phyloP scores from a whole-genome alignment of 2,113 vertebrate genomes.

The Mungos mungo region DNA sequence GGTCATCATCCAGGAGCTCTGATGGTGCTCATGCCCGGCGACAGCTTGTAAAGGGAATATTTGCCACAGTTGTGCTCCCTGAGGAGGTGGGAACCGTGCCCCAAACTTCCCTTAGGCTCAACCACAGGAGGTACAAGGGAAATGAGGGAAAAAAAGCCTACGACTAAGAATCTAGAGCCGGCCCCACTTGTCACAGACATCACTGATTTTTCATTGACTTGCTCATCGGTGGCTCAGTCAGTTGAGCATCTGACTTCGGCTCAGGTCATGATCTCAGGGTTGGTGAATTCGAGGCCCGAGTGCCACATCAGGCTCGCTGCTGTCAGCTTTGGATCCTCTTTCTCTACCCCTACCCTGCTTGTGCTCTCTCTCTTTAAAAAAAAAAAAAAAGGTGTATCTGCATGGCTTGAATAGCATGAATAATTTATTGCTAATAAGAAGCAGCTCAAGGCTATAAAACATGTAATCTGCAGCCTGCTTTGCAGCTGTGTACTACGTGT shows the following conservation, averaged over 20 bases:
- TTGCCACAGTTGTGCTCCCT: not conserved
- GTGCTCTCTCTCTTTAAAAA: too few species aligned
- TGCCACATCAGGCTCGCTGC: too few species aligned
- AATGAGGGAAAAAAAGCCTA: not conserved
- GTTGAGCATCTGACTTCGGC: too few species aligned
- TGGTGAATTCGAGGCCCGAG: too few species aligned
- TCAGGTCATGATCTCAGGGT: too few species aligned
- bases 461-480: not conserved
- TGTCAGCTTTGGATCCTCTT: too few species aligned
- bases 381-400: not conserved
- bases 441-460: not conserved
- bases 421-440: not conserved
- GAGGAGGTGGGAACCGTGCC: not conserved
- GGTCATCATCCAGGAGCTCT: not conserved
- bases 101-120: not conserved
- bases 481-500: not conserved
- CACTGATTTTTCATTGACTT: not conserved
- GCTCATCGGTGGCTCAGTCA: not conserved
- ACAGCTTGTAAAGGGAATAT: not conserved
- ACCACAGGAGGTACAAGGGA: not conserved
- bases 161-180: not conserved
- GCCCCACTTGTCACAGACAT: not conserved
- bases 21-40: not conserved
- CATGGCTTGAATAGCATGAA: not conserved
- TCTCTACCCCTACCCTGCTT: too few species aligned